phyloP scores from a whole-genome alignment of 1,140 invertebrate genomes.

The Pectinophora gossypiella region DNA sequence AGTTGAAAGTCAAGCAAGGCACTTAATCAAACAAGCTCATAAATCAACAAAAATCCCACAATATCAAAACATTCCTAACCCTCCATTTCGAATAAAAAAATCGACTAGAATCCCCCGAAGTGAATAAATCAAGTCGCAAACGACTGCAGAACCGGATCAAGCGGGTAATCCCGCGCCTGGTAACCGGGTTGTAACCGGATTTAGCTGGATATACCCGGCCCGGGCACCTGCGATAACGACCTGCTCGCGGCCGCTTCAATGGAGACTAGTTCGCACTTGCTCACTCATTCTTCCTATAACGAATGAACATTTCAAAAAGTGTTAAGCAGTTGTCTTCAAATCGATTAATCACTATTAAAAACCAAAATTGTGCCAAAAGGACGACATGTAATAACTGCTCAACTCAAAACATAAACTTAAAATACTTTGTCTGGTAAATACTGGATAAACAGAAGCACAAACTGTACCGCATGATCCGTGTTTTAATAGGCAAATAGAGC shows the following conservation, averaged over 20 bases:
- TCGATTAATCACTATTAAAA: no score
- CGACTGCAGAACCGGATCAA: constrained; percentile 57
- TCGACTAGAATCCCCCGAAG: constrained; percentile 20
- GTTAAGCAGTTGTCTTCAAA: no score
- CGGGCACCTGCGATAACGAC: constrained; percentile 57
- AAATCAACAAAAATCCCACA: constrained; percentile 2
- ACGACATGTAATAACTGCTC: no score
- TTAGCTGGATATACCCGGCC: constrained; percentile 49
- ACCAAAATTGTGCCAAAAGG: no score
- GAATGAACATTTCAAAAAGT: no score
- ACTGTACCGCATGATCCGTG: no score
- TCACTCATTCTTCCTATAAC: neutral
- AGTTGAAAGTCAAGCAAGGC: neutral
- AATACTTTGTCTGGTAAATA: no score
- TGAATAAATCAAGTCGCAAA: constrained; percentile 65
- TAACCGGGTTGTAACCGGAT: constrained; percentile 59
- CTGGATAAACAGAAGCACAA: no score
- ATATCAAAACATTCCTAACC: constrained; percentile 15
- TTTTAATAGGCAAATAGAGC: no score
- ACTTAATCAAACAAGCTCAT: neutral
- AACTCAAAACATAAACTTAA: no score
- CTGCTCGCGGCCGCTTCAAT: neutral
- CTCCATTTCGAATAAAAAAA: constrained; percentile 10
- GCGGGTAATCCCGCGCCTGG: constrained; percentile 55
- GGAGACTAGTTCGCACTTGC: neutral